Base-by-base conservation (phyloP, 2,113 vertebrate species). In the Caloenas nicobarica region DNA sequence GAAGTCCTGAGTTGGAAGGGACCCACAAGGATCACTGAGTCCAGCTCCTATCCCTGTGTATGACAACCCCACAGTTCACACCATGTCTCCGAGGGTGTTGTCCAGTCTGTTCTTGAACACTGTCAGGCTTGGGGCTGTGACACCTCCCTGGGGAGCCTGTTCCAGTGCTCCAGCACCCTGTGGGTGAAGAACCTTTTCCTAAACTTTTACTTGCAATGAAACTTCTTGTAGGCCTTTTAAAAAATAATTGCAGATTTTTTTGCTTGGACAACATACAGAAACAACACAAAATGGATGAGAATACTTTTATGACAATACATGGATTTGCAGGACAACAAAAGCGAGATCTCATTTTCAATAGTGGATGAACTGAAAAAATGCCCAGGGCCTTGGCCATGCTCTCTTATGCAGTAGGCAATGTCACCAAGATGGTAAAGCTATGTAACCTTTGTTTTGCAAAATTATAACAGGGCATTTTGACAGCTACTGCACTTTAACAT, bases 391-490 rank as follows among this genome's bases (percentile, higher is more conserved):
- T 16, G 50, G 23, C 16, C 2, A 0, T 58, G 17, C 11, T 34
- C 12, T 64, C 34, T 46, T 51, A 24, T 26, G 48, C 2, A 1
- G 5, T 3, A 16, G 21, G 3, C 26, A 44, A 14, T 6, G 10
- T 46, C n/a, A 40, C 31, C n/a, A 24, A 36, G 15, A 5, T 15
- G 28, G 12, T 51, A 58, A 71, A 17, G 15, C 46, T 40, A 10
- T 2, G 3, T 28, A 44, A 77, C 9, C 25, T 70, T 50, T 51
- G 6, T 14, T 65, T 69, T 46, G 23, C 19, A 78, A 77, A 89
- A 42, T 60, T 38, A 5, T 10, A 23, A 19, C 7, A 18, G 42
- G 38, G 53, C 0, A 0, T 42, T 77, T 78, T 40, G 56, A 6
- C 70, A 18, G 21, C 69, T 66, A 33, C 13, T 38, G 8, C 8